Percentiles rank a stretch among this genome's conserved stretches.
Evolutionary conservation across 1,140 invertebrate genomes (phyloP).

Genomic region (Drosophila chauvacae): DNA sequence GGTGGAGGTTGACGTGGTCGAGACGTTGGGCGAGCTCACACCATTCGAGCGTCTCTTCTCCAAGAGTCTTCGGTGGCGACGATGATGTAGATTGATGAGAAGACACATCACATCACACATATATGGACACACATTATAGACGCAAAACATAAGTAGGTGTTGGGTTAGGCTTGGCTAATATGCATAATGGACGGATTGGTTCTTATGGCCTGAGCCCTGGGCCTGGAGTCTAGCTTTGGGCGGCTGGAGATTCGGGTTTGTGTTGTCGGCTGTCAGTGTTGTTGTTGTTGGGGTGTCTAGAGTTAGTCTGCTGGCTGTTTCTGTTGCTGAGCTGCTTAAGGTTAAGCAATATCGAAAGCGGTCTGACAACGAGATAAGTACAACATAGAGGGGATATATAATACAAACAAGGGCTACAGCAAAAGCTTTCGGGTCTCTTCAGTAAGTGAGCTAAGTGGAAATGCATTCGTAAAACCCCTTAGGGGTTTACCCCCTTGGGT

Average conservation of each 20-base stretch:
- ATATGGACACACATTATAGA: conserved; percentile 51
- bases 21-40: conserved; percentile 55
- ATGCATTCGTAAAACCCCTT: not conserved
- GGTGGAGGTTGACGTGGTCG: conserved; percentile 67
- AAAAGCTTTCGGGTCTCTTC: not conserved
- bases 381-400: conserved; percentile 52
- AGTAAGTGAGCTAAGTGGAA: not conserved
- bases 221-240: conserved; percentile 9
- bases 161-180: conserved; percentile 20
- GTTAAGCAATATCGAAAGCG: conserved; percentile 72
- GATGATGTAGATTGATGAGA: conserved; percentile 22
- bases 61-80: conserved; percentile 57
- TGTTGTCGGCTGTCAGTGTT: conserved; percentile 43
- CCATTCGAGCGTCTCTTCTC: conserved; percentile 67
- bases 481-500: too few species aligned
- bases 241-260: conserved; percentile 32
- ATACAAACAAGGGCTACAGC: conserved; percentile 5
- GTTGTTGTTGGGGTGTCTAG: conserved; percentile 28
- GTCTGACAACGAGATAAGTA: conserved; percentile 66
- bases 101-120: conserved; percentile 15
- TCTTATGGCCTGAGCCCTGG: conserved; percentile 10
- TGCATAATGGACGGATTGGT: conserved; percentile 31
- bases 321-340: conserved; percentile 36
- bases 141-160: conserved; percentile 37
- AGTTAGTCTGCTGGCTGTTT: conserved; percentile 43